A percentile compares a stretch with the other conserved stretches of the same genome.
Evolutionary conservation across 2,888 invertebrate genomes (phyloP).

Genomic region (Parnassius orleans): DNA sequence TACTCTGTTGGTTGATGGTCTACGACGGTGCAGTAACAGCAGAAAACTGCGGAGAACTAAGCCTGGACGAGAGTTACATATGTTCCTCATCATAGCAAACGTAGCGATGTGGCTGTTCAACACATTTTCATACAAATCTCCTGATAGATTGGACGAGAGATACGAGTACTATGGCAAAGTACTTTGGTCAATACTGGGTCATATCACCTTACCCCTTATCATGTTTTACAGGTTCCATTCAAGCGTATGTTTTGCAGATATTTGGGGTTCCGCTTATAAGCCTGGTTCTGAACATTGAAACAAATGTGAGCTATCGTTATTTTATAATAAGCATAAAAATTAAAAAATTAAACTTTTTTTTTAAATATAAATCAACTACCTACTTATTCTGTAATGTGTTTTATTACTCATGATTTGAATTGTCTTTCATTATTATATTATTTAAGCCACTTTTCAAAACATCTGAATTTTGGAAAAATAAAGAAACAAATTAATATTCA

Average conservation of each 20-base stretch:
- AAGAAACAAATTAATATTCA: too few species aligned
- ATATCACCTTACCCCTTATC: slow-evolving; percentile 86
- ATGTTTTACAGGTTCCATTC: slow-evolving; percentile 90
- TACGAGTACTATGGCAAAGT: slow-evolving; percentile 86
- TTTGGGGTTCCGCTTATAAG: slow-evolving; percentile 88
- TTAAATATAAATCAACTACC: too few species aligned
- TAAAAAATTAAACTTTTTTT: too few species aligned
- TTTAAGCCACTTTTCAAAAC: too few species aligned
- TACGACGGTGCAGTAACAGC: slow-evolving; percentile 87
- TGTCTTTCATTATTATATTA: too few species aligned
- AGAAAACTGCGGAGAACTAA: slow-evolving; percentile 83
- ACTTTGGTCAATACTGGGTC: slow-evolving; percentile 87
- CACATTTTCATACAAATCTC: slow-evolving; percentile 83
- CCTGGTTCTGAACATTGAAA: slow-evolving; percentile 71
- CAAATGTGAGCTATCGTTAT: neutral
- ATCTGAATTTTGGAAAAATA: too few species aligned
- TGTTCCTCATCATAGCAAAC: slow-evolving; percentile 88
- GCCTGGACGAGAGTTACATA: slow-evolving; percentile 88
- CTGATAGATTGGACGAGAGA: slow-evolving; percentile 75
- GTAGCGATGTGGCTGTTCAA: slow-evolving; percentile 89
- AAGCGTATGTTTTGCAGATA: slow-evolving; percentile 88
- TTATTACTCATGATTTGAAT: too few species aligned
- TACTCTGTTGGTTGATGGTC: slow-evolving; percentile 85
- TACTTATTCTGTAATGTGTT: too few species aligned
- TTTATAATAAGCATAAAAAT: too few species aligned